Percentiles rank a stretch among this genome's conserved stretches.
These are phyloP conservation scores for Horisme vitalbata DNA, from an alignment of 2,888 invertebrate species.

Conservation along the genomic window DNA sequence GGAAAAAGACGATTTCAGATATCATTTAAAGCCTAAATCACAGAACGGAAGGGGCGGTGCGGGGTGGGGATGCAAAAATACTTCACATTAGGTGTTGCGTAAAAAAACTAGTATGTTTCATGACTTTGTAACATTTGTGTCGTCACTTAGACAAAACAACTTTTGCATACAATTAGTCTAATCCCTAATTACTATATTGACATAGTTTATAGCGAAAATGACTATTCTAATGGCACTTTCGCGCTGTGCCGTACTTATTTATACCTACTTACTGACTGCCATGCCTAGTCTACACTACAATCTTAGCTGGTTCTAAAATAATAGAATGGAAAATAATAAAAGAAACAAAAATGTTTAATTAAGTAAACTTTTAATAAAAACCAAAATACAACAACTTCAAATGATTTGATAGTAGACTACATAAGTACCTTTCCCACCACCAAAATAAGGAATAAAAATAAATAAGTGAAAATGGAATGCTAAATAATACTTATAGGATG, in stretches of 20 bases:
- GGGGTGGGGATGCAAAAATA: constrained; percentile 74
- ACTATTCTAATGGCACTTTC: constrained; percentile 57
- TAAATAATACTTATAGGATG: constrained; percentile 28
- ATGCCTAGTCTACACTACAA: constrained; percentile 29
- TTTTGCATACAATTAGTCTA: constrained; percentile 24
- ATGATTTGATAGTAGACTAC: constrained; percentile 49
- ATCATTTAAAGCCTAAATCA: constrained; percentile 74
- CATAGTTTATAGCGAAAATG: constrained; percentile 66
- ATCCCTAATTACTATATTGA: constrained; percentile 47
- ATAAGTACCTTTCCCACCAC: constrained; percentile 71
- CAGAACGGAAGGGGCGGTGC: constrained; percentile 77
- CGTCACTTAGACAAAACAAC: constrained; percentile 26
- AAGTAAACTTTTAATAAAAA: constrained; percentile 75
- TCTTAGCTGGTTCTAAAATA: constrained; percentile 7
- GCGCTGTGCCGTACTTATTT: constrained; percentile 38
- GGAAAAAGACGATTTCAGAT: constrained; percentile 56
- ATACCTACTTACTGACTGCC: constrained; percentile 35
- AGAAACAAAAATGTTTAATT: constrained; percentile 52
- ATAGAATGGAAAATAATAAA: constrained; percentile 41
- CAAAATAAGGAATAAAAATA: constrained; percentile 40
- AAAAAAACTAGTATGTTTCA: constrained; percentile 54
- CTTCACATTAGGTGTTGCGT: constrained; percentile 50
- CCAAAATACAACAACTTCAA: constrained; percentile 64
- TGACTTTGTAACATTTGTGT: constrained; percentile 24
- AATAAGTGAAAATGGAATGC: constrained; percentile 40